These are phyloP conservation scores for Heliconius hewitsoni DNA, from an alignment of 1,140 invertebrate species.

Conservation along the genomic window DNA sequence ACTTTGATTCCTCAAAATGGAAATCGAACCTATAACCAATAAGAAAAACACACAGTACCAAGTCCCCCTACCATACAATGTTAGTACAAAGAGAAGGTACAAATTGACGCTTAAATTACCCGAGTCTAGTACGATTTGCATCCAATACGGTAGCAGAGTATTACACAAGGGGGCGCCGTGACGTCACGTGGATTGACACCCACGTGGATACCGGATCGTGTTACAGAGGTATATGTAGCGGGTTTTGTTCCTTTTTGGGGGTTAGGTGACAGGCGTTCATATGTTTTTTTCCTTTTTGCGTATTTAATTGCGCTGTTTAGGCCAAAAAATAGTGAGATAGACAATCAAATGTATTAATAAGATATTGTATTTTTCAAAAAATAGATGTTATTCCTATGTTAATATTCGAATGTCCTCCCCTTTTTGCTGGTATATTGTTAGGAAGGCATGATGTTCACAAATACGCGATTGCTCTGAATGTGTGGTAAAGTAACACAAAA, in stretches of 20 bases:
- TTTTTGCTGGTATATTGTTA: no score
- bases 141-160: conserved; percentile 42
- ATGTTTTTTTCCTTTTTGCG: not conserved
- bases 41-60: not conserved
- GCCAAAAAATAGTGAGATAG: no score
- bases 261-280: not conserved
- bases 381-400: no score
- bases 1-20: no score
- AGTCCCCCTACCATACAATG: conserved; percentile 24
- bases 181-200: conserved; percentile 28
- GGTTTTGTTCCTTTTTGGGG: not conserved
- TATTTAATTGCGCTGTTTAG: not conserved
- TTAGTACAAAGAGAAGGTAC: conserved; percentile 25
- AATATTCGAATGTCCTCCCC: no score
- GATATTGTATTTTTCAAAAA: no score
- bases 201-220: conserved; percentile 18
- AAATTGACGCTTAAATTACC: conserved; percentile 60
- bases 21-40: no score
- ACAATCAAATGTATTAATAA: no score
- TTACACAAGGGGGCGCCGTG: conserved; percentile 37
- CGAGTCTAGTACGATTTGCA: conserved; percentile 57
- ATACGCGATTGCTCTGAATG: no score
- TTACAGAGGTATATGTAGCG: conserved; percentile 14
- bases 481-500: no score
- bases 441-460: no score